phyloP scores from a whole-genome alignment of 2,797 vertebrate species.

The Lemur catta region DNA sequence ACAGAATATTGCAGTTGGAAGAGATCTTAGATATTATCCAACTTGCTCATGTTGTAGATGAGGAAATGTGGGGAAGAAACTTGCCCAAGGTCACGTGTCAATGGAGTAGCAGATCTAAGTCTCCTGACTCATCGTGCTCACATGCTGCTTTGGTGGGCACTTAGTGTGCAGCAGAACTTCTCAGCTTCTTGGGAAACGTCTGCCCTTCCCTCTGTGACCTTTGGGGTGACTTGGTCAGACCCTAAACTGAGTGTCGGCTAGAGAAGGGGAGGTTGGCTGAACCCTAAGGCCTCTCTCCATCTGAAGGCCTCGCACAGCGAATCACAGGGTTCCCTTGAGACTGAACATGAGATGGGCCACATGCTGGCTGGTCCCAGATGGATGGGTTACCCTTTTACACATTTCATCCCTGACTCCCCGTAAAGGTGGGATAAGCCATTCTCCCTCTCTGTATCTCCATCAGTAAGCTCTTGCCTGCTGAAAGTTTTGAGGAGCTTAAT shows the following conservation, averaged over 20 bases:
- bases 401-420: not conserved
- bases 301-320: not conserved
- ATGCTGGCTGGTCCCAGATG: not conserved
- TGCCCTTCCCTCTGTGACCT: not conserved
- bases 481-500: not conserved
- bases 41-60: not conserved
- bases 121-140: slow-evolving; percentile 5
- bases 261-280: not conserved
- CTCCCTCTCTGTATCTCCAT: not conserved
- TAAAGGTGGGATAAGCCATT: not conserved
- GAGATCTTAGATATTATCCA: not conserved
- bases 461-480: not conserved
- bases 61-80: not conserved
- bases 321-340: not conserved
- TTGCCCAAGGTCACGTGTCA: not conserved
- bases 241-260: not conserved
- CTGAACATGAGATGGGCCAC: not conserved
- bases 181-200: not conserved
- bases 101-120: not conserved
- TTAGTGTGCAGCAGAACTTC: not conserved
- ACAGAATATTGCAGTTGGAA: not conserved
- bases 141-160: not conserved
- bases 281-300: not conserved
- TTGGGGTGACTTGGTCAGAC: not conserved
- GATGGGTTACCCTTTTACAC: not conserved